These are phyloP conservation scores for Pristionchus japonicus DNA, from an alignment of 2,888 invertebrate species.

Conservation along the genomic window DNA sequence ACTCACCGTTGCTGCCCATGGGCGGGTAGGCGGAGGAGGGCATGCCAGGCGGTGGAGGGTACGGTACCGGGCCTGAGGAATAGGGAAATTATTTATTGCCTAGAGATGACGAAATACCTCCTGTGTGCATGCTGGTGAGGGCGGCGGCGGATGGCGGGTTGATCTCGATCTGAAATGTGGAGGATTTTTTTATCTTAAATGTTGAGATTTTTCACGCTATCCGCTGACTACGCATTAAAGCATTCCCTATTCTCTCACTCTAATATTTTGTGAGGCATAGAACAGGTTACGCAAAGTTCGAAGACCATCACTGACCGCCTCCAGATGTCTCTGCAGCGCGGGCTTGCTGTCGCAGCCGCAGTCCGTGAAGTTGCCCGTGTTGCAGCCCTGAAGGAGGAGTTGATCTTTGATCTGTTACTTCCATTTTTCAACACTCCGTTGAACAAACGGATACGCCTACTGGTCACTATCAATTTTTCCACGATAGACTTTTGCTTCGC, in stretches of 20 bases:
- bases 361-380: conserved; percentile 80
- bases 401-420: neutral
- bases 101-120: too few species aligned
- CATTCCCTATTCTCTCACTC: too few species aligned
- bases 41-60: conserved; percentile 11
- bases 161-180: conserved; percentile 4
- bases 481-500: too few species aligned
- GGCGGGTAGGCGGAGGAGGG: conserved; percentile 24
- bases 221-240: too few species aligned
- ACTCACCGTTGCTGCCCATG: conserved; percentile 38
- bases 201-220: too few species aligned
- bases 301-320: conserved; percentile 50
- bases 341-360: conserved; percentile 78
- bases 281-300: neutral
- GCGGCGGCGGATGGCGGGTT: neutral
- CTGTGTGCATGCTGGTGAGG: neutral
- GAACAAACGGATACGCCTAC: too few species aligned
- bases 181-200: too few species aligned
- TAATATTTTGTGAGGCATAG: too few species aligned
- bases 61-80: neutral
- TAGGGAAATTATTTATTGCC: neutral
- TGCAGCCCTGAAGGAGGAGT: conserved; percentile 75
- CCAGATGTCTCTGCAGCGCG: conserved; percentile 63
- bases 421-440: neutral
- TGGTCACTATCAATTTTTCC: too few species aligned